Evolutionary conservation across 2,797 vertebrate species (phyloP), one percentile per base, ranked within the genome.

Genomic region (Onychomys arenicola): DNA sequence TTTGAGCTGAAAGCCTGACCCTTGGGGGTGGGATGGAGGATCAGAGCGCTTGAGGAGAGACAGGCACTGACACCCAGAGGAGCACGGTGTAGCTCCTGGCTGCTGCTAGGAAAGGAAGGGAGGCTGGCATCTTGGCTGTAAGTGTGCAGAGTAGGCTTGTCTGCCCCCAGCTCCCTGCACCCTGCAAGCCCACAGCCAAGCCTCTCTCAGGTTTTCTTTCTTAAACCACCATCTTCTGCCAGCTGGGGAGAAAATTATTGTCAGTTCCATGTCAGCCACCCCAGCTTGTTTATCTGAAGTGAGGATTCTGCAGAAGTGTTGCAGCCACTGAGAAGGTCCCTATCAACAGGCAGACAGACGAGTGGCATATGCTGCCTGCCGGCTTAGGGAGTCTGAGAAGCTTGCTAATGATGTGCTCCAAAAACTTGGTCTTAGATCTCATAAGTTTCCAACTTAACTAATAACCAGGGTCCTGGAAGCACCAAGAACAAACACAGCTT

Each of bases 371-470:
- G 75, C 85, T 40, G 1, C 59, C 85, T 40, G 1, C 59, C 3
- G 0, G 52, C 81, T 69, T 1, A 1, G 17, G 69, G 76, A 80
- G 29, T 2, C 3, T n/a, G 86, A 43, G 71, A 23, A n/a, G 14
- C 57, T 91, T 57, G 67, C 92, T 89, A 86, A 89, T 40, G 82
- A 95, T 71, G 78, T 34, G 0, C n/a, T 86, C 93, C 85, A 21
- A 69, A 90, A 95, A 61, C 93, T 61, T 55, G 46, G 10, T 12
- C 86, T 93, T 25, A 91, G 94, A 96, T 96, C 94, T 95, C 86
- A 23, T 4, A 93, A 59, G 94, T 93, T 87, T 83, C 94, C 16
- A 5, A 34, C 76, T 21, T 52, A 67, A 61, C 89, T 71, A 81
- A 95, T 32, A 76, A 61, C 57, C 85, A 19, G 78, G 3, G 57